phyloP scores from a whole-genome alignment of 2,113 vertebrate species.

The Malurus cyaneus region DNA sequence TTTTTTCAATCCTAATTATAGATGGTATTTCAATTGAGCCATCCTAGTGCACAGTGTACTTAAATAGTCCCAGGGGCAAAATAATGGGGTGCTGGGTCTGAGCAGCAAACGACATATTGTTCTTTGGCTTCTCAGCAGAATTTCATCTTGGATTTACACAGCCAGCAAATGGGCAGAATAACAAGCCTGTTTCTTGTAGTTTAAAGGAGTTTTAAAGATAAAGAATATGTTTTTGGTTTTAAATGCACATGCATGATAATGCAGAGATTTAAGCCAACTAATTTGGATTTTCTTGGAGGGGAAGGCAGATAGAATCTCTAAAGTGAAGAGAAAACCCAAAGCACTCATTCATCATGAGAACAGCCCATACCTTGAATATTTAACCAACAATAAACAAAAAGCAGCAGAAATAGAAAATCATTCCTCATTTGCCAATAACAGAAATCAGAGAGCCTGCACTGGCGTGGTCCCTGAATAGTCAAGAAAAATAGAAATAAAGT shows the following conservation, averaged over 20 bases:
- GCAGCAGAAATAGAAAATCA: background rate
- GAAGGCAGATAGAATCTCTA: background rate
- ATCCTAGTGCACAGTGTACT: background rate
- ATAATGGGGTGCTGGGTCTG: slow-evolving; percentile 30
- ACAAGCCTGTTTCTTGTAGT: background rate
- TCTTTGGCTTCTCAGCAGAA: background rate
- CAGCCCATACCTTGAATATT: background rate
- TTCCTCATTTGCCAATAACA: background rate
- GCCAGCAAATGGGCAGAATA: background rate
- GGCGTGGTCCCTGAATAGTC: background rate
- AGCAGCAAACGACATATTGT: slow-evolving; percentile 19
- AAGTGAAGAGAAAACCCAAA: background rate
- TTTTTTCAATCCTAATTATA: slow-evolving; percentile 46
- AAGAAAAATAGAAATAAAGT: background rate
- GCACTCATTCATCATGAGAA: background rate
- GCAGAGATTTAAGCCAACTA: background rate
- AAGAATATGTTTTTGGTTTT: background rate
- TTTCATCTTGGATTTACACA: background rate
- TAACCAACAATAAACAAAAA: background rate
- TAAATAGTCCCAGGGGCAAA: background rate
- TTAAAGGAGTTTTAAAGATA: background rate
- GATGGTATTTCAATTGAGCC: background rate
- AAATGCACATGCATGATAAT: background rate
- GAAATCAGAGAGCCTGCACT: background rate
- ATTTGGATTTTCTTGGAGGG: slow-evolving; percentile 28